A percentile compares a stretch with the other conserved stretches of the same genome.
phyloP scores from a whole-genome alignment of 2,888 invertebrate species.

The Lasioglossum morio region DNA sequence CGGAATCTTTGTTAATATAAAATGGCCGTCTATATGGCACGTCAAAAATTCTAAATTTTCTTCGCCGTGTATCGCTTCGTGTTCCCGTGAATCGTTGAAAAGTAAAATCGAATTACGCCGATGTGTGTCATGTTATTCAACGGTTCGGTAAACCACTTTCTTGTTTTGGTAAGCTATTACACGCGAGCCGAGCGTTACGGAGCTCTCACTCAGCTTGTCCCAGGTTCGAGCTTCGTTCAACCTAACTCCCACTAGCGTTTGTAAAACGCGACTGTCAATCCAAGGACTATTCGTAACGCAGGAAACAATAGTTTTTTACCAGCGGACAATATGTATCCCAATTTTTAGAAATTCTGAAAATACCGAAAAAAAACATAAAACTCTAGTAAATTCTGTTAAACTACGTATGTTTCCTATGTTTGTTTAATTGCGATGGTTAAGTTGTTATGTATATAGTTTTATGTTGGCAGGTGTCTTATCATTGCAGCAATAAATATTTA shows the following conservation, averaged over 20 bases:
- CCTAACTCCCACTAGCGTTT: not conserved
- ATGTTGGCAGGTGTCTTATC: too few relatives aligned
- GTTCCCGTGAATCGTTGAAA: slow-evolving; percentile 8
- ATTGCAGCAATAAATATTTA: too few relatives aligned
- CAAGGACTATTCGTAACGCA: not conserved
- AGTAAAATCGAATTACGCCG: slow-evolving; percentile 12
- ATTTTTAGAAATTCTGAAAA: not conserved
- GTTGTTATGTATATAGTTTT: too few relatives aligned
- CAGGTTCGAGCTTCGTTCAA: slow-evolving; percentile 35
- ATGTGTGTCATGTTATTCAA: slow-evolving; percentile 56
- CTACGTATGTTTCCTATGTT: not conserved
- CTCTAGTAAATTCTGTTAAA: not conserved
- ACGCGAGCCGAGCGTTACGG: slow-evolving; percentile 18
- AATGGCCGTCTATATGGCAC: not conserved
- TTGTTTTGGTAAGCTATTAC: slow-evolving; percentile 49
- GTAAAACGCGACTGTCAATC: not conserved
- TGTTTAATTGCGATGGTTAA: not conserved
- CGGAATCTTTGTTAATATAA: not conserved
- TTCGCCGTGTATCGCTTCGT: slow-evolving; percentile 32
- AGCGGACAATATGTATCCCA: not conserved
- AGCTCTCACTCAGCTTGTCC: slow-evolving; percentile 10
- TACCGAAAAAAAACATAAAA: not conserved
- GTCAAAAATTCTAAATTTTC: slow-evolving; percentile 34
- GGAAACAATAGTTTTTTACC: not conserved
- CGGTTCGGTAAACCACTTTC: slow-evolving; percentile 41